Percentiles rank a stretch among this genome's conserved stretches.
phyloP scores from a whole-genome alignment of 2,797 vertebrate genomes.

The Eleutherodactylus coqui region DNA sequence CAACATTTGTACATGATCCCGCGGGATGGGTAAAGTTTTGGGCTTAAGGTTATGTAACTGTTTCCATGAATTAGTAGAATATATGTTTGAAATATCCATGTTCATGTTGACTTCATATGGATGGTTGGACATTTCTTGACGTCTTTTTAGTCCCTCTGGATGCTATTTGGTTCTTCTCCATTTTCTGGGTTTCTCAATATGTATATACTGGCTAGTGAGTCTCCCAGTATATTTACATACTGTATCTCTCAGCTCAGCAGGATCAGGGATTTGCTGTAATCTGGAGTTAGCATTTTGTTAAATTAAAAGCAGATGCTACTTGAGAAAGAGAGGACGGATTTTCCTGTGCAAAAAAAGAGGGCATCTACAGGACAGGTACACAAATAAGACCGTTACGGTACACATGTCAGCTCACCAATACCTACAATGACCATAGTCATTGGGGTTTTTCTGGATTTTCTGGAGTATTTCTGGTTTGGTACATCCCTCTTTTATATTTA shows the following conservation, averaged over 20 bases:
- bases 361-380: slow-evolving; percentile 29
- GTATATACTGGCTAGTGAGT: slow-evolving; percentile 6
- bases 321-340: slow-evolving; percentile 30
- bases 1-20: not conserved
- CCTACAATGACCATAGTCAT: not conserved
- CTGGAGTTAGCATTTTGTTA: slow-evolving; percentile 57
- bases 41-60: not conserved
- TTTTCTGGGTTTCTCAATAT: not conserved
- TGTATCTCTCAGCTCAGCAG: slow-evolving; percentile 45
- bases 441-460: not conserved
- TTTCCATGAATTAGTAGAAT: not conserved
- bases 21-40: slow-evolving; percentile 12
- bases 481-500: slow-evolving; percentile 54
- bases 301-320: slow-evolving; percentile 59
- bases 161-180: not conserved
- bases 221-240: slow-evolving; percentile 27
- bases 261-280: slow-evolving; percentile 57
- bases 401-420: not conserved
- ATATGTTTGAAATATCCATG: not conserved
- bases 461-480: slow-evolving; percentile 35
- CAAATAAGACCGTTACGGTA: not conserved
- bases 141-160: not conserved
- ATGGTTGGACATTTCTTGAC: not conserved
- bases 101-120: not conserved
- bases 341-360: slow-evolving; percentile 37